Conservation (phyloP, 1,140 invertebrate species). For the Mycetomoellerius zeteki region DNA sequence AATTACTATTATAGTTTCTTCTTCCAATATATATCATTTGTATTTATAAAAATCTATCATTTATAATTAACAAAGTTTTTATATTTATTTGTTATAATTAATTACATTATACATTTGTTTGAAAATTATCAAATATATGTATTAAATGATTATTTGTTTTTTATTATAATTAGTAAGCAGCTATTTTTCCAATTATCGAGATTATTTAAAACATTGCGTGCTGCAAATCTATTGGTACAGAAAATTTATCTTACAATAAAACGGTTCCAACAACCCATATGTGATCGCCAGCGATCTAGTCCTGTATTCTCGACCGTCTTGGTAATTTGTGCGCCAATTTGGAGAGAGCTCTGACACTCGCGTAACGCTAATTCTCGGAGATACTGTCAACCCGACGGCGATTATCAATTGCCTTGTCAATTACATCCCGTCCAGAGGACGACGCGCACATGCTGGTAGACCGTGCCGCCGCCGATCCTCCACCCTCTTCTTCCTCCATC, state of each 20-base stretch:
- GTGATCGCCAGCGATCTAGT: conserved; percentile 11
- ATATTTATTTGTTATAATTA: conserved; percentile 1
- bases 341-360: conserved; percentile 48
- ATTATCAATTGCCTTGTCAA: conserved; percentile 85
- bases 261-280: background rate
- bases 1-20: background rate
- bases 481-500: conserved; percentile 48
- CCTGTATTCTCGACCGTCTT: conserved; percentile 48
- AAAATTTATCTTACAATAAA: conserved; percentile 31
- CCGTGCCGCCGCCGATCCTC: conserved; percentile 60
- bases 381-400: conserved; percentile 76
- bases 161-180: background rate
- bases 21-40: background rate
- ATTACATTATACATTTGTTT: background rate
- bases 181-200: background rate
- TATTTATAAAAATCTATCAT: background rate
- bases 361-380: conserved; percentile 75
- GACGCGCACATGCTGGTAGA: conserved; percentile 78
- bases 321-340: conserved; percentile 64
- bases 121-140: background rate
- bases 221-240: background rate
- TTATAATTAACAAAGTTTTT: background rate
- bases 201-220: background rate
- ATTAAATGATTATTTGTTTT: background rate
- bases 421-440: conserved; percentile 80